These are phyloP conservation scores for Nemurella pictetii DNA, from an alignment of 2,888 invertebrate genomes.

Conservation along the genomic window DNA sequence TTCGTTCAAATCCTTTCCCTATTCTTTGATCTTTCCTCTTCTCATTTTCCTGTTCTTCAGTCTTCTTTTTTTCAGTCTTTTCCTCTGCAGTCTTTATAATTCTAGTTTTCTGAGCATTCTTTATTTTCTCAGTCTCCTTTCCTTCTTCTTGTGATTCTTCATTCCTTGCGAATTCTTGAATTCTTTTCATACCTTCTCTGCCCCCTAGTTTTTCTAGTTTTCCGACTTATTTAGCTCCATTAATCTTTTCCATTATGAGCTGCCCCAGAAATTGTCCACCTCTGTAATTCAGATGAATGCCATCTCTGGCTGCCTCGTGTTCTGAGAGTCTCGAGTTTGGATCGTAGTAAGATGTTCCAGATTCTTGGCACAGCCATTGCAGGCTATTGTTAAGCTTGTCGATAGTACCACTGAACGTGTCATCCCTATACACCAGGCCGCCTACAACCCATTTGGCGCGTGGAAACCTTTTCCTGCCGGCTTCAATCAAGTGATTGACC, in stretches of 20 bases:
- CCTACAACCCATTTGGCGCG: not conserved
- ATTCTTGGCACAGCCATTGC: not conserved
- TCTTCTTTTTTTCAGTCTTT: no score
- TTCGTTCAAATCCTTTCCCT: no score
- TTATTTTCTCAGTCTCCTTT: no score
- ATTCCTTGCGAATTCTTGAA: not conserved
- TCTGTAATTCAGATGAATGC: conserved; percentile 11
- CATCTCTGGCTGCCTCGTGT: conserved; percentile 2
- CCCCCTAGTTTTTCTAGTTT: not conserved
- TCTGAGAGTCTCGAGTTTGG: not conserved
- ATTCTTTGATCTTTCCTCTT: no score
- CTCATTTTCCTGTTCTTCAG: no score
- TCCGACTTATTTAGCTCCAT: not conserved
- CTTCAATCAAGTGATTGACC: not conserved
- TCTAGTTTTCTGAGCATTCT: no score
- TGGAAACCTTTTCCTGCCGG: not conserved
- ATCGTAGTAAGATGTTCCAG: not conserved
- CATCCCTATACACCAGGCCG: conserved; percentile 2
- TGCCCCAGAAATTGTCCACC: not conserved
- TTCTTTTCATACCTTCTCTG: not conserved
- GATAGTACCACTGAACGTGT: not conserved
- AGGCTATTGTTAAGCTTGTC: conserved; percentile 5
- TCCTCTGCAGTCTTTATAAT: no score
- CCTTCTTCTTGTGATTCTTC: no score
- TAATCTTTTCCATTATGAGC: conserved; percentile 7